These are phyloP conservation scores for Pseudococcus jackbeardsleyi DNA, from an alignment of 2,888 invertebrate genomes.

Conservation along the genomic window DNA sequence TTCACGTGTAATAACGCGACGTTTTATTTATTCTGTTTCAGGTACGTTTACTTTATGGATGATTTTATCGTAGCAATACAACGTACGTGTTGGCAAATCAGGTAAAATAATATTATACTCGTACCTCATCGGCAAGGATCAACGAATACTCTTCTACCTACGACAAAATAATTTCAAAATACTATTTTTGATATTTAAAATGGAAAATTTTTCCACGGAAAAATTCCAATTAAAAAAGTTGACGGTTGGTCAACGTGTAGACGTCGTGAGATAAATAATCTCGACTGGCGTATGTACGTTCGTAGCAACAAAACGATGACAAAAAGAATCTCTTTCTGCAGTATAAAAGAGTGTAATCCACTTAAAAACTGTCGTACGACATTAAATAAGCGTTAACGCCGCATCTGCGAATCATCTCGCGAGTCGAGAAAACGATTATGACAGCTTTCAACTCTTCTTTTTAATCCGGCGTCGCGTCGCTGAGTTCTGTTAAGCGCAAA, in stretches of 20 bases:
- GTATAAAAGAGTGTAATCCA: slow-evolving; percentile 22
- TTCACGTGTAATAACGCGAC: not conserved
- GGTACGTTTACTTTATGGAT: slow-evolving; percentile 15
- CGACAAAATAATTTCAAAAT: no score
- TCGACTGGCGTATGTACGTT: no score
- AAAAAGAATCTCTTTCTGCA: not conserved
- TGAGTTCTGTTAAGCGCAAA: no score
- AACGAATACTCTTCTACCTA: no score
- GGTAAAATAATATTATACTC: no score
- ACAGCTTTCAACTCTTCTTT: slow-evolving; percentile 8
- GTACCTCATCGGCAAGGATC: no score
- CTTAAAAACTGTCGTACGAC: slow-evolving; percentile 25
- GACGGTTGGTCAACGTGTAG: not conserved
- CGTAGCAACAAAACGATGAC: not conserved
- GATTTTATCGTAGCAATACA: not conserved
- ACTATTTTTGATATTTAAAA: no score
- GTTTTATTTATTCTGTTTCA: slow-evolving; percentile 12
- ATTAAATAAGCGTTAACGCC: slow-evolving; percentile 34
- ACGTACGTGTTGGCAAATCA: not conserved
- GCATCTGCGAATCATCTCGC: no score
- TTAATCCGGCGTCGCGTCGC: not conserved
- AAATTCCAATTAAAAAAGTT: not conserved
- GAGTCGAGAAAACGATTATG: slow-evolving; percentile 43
- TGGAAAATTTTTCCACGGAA: not conserved
- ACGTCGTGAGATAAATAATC: no score